These are phyloP conservation scores for Zalophus californianus DNA, from an alignment of 2,797 vertebrate genomes.

Conservation along the genomic window DNA sequence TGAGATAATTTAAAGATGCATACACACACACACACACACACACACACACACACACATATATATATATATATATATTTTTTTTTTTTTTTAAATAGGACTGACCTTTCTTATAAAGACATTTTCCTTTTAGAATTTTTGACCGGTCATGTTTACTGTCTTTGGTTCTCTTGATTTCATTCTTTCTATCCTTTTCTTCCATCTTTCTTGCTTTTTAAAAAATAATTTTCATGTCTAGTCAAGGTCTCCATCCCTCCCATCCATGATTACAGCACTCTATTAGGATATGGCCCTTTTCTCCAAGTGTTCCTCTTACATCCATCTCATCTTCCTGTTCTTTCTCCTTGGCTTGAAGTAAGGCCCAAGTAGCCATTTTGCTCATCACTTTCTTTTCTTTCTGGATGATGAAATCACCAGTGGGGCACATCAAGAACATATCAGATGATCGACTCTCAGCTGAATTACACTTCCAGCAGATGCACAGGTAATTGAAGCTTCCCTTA, in stretches of 20 bases:
- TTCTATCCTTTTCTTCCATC: not conserved
- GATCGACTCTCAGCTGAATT: not conserved
- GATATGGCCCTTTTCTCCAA: not conserved
- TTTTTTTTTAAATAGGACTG: not conserved
- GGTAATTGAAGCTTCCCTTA: not conserved
- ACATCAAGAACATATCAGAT: not conserved
- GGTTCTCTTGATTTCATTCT: not conserved
- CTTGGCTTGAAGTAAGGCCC: not conserved
- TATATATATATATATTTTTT: no score
- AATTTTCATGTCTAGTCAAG: not conserved
- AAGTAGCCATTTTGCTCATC: not conserved
- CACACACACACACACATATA: not conserved
- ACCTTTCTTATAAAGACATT: not conserved
- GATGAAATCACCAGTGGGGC: not conserved
- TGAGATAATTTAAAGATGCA: not conserved
- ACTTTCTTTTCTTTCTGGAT: conserved; percentile 41
- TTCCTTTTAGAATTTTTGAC: not conserved
- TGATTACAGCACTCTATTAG: fast-evolving
- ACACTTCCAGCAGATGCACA: not conserved
- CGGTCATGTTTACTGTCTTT: not conserved
- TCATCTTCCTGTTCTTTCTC: not conserved
- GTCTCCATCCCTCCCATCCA: not conserved
- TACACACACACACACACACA: not conserved
- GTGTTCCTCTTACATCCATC: not conserved
- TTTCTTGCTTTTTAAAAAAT: not conserved